A percentile compares a stretch with the other conserved stretches of the same genome.
phyloP scores from a whole-genome alignment of 2,888 invertebrate species.

The Cyclophora punctaria region DNA sequence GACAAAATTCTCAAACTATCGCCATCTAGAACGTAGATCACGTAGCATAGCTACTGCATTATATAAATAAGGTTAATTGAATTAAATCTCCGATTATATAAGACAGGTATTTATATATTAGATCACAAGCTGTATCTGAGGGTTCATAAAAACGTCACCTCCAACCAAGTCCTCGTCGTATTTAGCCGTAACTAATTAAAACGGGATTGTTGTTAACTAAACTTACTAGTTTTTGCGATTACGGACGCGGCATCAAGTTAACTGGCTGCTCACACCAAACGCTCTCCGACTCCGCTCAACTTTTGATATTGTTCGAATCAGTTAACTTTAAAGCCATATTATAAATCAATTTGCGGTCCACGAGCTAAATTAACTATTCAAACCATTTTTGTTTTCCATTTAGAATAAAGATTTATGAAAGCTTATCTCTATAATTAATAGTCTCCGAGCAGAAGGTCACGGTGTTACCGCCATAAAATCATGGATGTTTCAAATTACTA shows the following conservation, averaged over 20 bases:
- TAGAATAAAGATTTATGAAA: conserved; percentile 10
- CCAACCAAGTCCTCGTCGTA: conserved; percentile 13
- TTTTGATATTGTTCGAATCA: neutral
- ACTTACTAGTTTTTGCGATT: conserved; percentile 16
- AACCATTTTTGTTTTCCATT: conserved; percentile 11
- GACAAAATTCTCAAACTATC: no score
- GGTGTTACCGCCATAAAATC: conserved; percentile 11
- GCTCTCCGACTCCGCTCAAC: neutral
- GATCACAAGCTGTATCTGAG: conserved; percentile 10
- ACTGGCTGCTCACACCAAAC: conserved; percentile 2
- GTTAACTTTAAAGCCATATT: neutral
- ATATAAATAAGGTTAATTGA: no score
- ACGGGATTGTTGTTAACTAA: conserved; percentile 14
- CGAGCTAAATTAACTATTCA: conserved; percentile 7
- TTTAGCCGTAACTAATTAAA: conserved; percentile 21
- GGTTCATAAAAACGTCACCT: conserved; percentile 9
- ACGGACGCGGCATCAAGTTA: conserved; percentile 9
- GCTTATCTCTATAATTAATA: conserved; percentile 3
- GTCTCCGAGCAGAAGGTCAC: conserved; percentile 8
- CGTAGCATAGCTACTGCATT: no score
- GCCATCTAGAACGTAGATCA: no score
- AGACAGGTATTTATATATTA: conserved; percentile 6
- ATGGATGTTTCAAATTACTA: conserved; percentile 11
- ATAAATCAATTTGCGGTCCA: conserved; percentile 6
- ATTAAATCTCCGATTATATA: neutral